phyloP scores from a whole-genome alignment of 37 sponge, comb jelly and placozoan genomes.

The Theonella swinhoei region DNA sequence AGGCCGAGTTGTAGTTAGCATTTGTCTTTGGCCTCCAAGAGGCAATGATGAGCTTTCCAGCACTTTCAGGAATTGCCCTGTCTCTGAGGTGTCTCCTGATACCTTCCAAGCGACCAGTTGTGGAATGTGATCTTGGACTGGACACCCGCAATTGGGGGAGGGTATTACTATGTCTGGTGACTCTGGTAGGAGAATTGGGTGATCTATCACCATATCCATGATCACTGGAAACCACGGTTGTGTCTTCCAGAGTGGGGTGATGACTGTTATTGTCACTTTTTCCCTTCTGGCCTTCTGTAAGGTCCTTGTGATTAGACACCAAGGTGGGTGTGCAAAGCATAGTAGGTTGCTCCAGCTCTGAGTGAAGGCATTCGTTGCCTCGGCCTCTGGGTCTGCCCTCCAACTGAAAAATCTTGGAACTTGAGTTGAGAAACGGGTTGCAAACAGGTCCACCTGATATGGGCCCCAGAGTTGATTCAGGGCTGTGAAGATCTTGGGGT shows the following conservation, averaged over 20 bases:
- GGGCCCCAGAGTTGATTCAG: constrained; percentile 9
- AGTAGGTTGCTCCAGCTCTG: constrained; percentile 25
- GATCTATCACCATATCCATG: constrained; percentile 11
- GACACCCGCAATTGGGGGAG: constrained; percentile 14
- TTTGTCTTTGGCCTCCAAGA: constrained; percentile 25
- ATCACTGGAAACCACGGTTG: constrained; percentile 38
- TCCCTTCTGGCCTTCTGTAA: too few relatives aligned
- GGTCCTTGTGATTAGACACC: too few relatives aligned
- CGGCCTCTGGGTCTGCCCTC: constrained; percentile 49
- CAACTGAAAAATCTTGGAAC: constrained; percentile 34
- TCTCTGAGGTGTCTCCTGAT: constrained; percentile 7
- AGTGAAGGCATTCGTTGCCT: constrained; percentile 60
- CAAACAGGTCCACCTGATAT: constrained; percentile 51
- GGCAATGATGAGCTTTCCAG: constrained; percentile 13
- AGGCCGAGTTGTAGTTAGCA: constrained; percentile 16
- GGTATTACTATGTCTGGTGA: neutral
- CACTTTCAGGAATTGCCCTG: constrained; percentile 10
- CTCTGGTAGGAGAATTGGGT: constrained; percentile 11
- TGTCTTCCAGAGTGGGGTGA: constrained; percentile 21
- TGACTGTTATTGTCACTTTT: constrained; percentile 14
- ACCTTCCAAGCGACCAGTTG: constrained; percentile 27
- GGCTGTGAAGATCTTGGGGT: constrained; percentile 11
- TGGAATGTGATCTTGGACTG: neutral
- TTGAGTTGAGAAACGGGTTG: constrained; percentile 35
- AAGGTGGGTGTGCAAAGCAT: constrained; percentile 37